Evolutionary conservation across 2,888 invertebrate species (phyloP), one percentile per base, ranked within the genome.

Genomic region (Drosophila pegasa): DNA sequence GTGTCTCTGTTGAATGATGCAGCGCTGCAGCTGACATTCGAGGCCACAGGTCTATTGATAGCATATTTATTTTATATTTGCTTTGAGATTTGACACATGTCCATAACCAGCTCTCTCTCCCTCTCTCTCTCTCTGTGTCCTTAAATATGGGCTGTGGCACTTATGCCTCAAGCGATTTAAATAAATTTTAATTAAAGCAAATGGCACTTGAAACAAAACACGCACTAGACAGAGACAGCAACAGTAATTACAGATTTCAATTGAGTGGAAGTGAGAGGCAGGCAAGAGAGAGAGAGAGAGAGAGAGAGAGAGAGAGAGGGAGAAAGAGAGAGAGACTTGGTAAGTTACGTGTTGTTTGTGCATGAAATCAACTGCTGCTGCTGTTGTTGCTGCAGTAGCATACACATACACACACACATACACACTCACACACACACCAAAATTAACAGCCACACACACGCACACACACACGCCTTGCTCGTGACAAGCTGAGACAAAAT

Each of bases 121-220:
- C 16, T 9, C 6, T 8, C 8, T 37, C 9, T 20, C 10, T 9
- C 3, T 31, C n/a, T 29, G 4, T 12, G 3, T 41, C 18, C 16
- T 45, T 51, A 47, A 37, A 31, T 56, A 56, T 62, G 45, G 47
- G 5, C 33, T 31, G 37, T 33, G 51, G 73, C 78, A 67, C 61
- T 74, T 87, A 41, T 33, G 63, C 68, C 67, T 62, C 59, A 85
- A 87, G 54, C 66, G 67, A 71, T 86, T 84, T 77, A 87, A 88
- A 87, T 83, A 77, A 83, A 80, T 88, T 75, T 84, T 88, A 84
- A 84, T 84, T 84, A 84, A 84, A 84, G 68, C 85, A 88, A 88
- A 74, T 84, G 87, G 71, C 73, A 75, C 83, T 88, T 67, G 83
- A 82, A 72, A 82, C 68, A 75, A 76, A 87, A 83, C 87, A 83